Evolutionary conservation across 1,140 invertebrate genomes (phyloP), one percentile per base, ranked within the genome.

Genomic region (Dinoponera quadriceps): DNA sequence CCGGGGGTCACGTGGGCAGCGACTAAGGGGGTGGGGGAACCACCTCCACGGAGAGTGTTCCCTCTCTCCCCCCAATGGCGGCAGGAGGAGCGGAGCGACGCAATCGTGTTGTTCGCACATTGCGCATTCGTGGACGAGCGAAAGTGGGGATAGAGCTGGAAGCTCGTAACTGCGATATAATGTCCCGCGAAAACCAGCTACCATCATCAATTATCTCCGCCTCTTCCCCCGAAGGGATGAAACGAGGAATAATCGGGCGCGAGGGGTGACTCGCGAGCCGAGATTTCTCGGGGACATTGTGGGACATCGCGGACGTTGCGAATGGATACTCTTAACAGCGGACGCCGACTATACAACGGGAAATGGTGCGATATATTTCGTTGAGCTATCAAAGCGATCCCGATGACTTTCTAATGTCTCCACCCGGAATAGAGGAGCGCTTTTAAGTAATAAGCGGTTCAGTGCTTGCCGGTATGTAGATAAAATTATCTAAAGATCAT

Each of bases 141-240:
- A 20, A 25, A 54, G 27, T 22, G 51, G 55, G 22, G 69, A 18
- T 20, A 22, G 59, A 11, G 65, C 57, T 63, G 55, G 66, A 85
- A 84, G 85, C 44, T 57, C 20, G 66, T 91, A 92, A 91, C 87
- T 85, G 83, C 85, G 65, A 90, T 89, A 90, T 92, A 88, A 93
- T 91, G 82, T 83, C 80, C 88, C 84, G 71, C 86, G 85, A 87
- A 89, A 89, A 90, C 77, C 86, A 78, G 74, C 65, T 78, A 89
- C 81, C 62, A 88, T 90, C 88, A 93, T 93, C 87, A 92, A 92
- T 93, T 92, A 92, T 85, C 83, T 71, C 73, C 68, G 57, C 77
- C 84, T 60, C 80, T 82, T 20, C 57, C 25, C 44, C 60, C 18
- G 16, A 82, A 11, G 48, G 72, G 82, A 83, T 77, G 80, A 84